These are phyloP conservation scores for Melinopterus prodromus DNA, from an alignment of 2,888 invertebrate species.

Conservation along the genomic window DNA sequence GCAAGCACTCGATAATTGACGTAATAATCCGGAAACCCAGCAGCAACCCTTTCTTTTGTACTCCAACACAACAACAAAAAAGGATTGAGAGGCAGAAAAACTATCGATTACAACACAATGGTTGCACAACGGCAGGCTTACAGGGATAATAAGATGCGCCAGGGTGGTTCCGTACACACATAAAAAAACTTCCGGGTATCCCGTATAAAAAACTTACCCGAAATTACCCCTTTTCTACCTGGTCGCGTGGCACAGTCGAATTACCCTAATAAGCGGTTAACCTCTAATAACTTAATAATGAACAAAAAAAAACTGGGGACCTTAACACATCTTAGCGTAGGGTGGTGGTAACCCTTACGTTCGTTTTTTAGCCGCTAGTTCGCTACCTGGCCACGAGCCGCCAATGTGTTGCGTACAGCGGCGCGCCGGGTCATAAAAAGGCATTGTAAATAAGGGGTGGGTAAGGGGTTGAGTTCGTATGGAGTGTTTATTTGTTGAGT, in stretches of 20 bases:
- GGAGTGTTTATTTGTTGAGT: not conserved
- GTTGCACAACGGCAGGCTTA: not conserved
- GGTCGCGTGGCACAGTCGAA: slow-evolving; percentile 54
- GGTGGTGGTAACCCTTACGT: slow-evolving; percentile 15
- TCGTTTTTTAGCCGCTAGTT: not conserved
- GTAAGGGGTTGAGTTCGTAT: not conserved
- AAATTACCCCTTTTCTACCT: slow-evolving; percentile 55
- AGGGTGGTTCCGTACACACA: not conserved
- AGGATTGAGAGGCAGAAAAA: not conserved
- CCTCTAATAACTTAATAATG: slow-evolving; percentile 60
- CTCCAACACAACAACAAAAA: not conserved
- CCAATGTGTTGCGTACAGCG: not conserved
- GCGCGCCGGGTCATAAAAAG: not conserved
- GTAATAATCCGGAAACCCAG: not conserved
- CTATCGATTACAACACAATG: not conserved
- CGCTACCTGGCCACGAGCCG: not conserved
- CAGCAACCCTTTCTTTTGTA: not conserved
- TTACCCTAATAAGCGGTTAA: slow-evolving; percentile 57
- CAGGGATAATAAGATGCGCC: not conserved
- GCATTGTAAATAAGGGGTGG: not conserved
- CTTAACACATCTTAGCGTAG: not conserved
- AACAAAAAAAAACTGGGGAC: slow-evolving; percentile 42
- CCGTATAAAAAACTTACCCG: not conserved
- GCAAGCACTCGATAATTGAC: not conserved
- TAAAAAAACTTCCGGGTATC: slow-evolving; percentile 23